Conservation (phyloP, 2,797 vertebrate species). For the Carcharodon carcharias region DNA sequence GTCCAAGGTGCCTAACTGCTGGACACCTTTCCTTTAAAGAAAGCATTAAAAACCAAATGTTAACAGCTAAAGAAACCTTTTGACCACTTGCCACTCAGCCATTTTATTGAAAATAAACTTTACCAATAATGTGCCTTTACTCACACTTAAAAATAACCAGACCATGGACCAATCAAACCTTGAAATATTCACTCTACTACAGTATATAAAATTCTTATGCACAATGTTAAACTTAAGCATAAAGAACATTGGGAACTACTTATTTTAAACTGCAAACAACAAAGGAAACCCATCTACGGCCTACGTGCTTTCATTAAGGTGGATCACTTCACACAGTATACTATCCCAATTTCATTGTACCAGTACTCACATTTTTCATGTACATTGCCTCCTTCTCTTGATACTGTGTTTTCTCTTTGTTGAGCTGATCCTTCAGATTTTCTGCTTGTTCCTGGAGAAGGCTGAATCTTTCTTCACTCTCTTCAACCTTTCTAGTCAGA, state of each 20-base stretch:
- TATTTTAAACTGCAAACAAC: neutral
- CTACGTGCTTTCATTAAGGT: neutral
- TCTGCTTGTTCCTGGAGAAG: conserved; percentile 70
- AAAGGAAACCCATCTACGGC: neutral
- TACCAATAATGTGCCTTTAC: neutral
- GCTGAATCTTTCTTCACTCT: conserved; percentile 75
- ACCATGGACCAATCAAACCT: neutral
- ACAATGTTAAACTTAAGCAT: neutral
- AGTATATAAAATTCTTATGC: neutral
- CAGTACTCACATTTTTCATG: conserved; percentile 66
- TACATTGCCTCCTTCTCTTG: conserved; percentile 73
- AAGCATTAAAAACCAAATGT: neutral
- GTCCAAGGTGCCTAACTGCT: neutral
- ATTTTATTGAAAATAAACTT: no score
- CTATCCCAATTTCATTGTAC: neutral
- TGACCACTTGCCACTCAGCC: neutral
- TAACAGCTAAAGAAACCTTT: neutral
- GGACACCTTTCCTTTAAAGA: neutral
- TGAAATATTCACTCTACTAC: neutral
- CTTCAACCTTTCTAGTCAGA: conserved; percentile 76
- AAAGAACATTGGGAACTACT: neutral
- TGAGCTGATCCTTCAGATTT: conserved; percentile 63
- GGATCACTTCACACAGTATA: neutral
- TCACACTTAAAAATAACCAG: neutral
- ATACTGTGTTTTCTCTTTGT: conserved; percentile 65